Conservation (phyloP, 2,797 vertebrate genomes). For the Gymnoscopelus microlampas region DNA sequence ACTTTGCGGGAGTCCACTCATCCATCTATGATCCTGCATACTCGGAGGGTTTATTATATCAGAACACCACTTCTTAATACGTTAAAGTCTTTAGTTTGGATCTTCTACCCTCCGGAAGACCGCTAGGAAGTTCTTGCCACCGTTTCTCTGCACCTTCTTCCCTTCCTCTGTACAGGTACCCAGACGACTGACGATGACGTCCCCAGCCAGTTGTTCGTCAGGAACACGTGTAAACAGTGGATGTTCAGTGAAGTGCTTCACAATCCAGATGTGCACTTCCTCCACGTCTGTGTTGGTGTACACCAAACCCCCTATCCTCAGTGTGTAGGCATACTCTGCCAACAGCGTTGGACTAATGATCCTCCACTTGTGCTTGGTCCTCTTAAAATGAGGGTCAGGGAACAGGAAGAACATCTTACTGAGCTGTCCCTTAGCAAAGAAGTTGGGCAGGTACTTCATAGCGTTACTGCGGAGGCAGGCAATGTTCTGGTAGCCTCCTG, state of each 20-base stretch:
- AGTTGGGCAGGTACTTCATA: slow-evolving; percentile 96
- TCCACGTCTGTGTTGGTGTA: no score
- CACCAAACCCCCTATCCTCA: slow-evolving; percentile 79
- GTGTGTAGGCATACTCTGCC: slow-evolving; percentile 91
- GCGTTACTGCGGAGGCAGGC: slow-evolving; percentile 92
- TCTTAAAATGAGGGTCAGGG: slow-evolving; percentile 95
- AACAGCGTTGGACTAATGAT: slow-evolving; percentile 91
- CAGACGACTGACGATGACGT: no score
- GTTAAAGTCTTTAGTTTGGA: slow-evolving; percentile 82
- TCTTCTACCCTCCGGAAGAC: no score
- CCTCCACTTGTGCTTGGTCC: slow-evolving; percentile 95
- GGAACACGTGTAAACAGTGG: no score
- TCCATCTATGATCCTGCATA: slow-evolving; percentile 90
- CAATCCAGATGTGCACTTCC: no score
- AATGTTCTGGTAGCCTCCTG: slow-evolving; percentile 90
- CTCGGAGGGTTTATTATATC: slow-evolving; percentile 67
- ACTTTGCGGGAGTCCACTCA: no score
- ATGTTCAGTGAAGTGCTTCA: no score
- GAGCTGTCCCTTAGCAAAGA: slow-evolving; percentile 91
- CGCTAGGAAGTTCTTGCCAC: no score
- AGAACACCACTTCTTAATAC: slow-evolving; percentile 86
- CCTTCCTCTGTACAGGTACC: no score
- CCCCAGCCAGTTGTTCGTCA: no score
- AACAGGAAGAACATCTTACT: slow-evolving; percentile 97
- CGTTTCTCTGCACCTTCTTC: no score